phyloP scores from a whole-genome alignment of 2,888 invertebrate species.

The Drosophila leonis region DNA sequence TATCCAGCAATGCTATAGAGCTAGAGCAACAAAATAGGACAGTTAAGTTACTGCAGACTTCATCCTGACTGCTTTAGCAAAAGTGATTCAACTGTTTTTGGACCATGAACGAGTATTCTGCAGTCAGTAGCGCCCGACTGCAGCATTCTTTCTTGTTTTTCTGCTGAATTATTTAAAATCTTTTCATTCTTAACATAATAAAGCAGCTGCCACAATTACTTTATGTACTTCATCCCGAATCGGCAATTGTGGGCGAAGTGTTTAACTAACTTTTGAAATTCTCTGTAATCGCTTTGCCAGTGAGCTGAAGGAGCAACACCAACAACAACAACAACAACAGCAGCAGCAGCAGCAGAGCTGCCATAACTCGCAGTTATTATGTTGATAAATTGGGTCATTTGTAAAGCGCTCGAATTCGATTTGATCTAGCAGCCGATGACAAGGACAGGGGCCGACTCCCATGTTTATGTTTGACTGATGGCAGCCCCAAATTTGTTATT shows the following conservation, averaged over 20 bases:
- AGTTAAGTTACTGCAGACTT: too few species aligned
- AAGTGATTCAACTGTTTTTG: not conserved
- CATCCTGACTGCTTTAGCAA: not conserved
- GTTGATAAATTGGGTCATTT: conserved; percentile 33
- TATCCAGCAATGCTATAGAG: too few species aligned
- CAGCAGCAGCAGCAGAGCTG: not conserved
- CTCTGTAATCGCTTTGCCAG: not conserved
- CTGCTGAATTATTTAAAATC: not conserved
- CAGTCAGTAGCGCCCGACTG: not conserved
- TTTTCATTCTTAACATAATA: not conserved
- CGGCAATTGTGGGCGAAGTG: not conserved
- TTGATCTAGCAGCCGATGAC: conserved; percentile 16
- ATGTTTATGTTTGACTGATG: conserved; percentile 28
- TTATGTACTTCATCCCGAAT: not conserved
- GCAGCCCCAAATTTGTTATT: conserved; percentile 23
- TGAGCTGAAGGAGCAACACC: not conserved
- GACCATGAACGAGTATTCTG: not conserved
- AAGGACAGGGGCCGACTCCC: not conserved
- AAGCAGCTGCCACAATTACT: not conserved
- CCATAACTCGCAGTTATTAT: not conserved
- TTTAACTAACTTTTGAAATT: conserved; percentile 3
- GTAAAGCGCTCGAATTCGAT: conserved; percentile 16
- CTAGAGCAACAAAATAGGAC: too few species aligned
- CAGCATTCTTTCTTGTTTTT: not conserved
- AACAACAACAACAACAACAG: not conserved